phyloP scores from a whole-genome alignment of 2,888 invertebrate species.

The Lepidocyrtinus sp. region DNA sequence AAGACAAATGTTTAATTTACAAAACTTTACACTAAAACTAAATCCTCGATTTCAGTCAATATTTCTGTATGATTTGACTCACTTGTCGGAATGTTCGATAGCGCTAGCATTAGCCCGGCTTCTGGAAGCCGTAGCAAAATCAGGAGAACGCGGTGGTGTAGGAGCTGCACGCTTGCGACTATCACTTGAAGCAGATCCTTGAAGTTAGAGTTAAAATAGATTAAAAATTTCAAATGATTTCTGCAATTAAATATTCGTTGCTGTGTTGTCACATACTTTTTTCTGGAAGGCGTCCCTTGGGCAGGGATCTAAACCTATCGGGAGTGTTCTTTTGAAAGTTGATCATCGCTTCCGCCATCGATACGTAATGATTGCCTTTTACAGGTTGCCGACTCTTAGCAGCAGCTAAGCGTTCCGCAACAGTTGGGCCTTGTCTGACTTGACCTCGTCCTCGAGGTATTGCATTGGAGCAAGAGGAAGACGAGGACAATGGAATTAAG shows the following conservation, averaged over 20 bases:
- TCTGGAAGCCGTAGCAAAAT: too few relatives aligned
- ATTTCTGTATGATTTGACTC: too few relatives aligned
- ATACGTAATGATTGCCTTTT: conserved; percentile 73
- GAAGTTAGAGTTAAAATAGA: background rate
- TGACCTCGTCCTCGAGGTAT: background rate
- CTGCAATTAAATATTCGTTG: conserved; percentile 73
- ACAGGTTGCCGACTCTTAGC: conserved; percentile 22
- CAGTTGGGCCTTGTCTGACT: background rate
- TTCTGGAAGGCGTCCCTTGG: conserved; percentile 54
- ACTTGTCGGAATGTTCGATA: too few relatives aligned
- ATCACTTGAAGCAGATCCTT: conserved; percentile 29
- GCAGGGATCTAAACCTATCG: conserved; percentile 75
- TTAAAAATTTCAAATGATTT: background rate
- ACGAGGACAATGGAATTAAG: too few relatives aligned
- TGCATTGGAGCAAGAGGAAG: background rate
- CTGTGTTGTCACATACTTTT: conserved; percentile 71
- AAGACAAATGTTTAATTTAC: too few relatives aligned
- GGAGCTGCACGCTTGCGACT: conserved; percentile 4
- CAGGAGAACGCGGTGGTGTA: conserved; percentile 26
- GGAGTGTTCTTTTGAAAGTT: conserved; percentile 78
- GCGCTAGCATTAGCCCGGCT: conserved; percentile 21
- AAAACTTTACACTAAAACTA: too few relatives aligned
- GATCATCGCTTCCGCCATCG: conserved; percentile 77
- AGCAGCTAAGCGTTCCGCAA: conserved; percentile 23
- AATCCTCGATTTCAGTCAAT: too few relatives aligned